Evolutionary conservation across 2,888 invertebrate species (phyloP).

Genomic region (Tenthredo notha): DNA sequence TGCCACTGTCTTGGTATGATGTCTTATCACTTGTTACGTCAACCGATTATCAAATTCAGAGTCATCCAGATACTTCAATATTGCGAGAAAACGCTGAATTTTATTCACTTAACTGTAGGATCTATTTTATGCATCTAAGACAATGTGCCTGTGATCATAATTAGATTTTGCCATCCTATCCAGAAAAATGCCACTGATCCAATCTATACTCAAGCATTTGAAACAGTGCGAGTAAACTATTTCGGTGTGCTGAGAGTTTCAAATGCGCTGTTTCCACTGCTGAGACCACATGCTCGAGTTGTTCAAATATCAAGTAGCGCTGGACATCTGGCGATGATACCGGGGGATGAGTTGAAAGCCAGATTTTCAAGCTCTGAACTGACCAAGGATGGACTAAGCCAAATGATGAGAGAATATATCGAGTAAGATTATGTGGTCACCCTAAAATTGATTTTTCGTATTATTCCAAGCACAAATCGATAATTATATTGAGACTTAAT

Average conservation of each 20-base stretch:
- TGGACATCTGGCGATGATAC: slow-evolving; percentile 83
- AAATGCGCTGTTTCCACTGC: slow-evolving; percentile 85
- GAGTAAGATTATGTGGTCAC: slow-evolving; percentile 72
- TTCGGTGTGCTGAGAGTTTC: slow-evolving; percentile 84
- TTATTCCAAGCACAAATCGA: neutral
- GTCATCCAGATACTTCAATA: too few species aligned
- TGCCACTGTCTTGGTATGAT: neutral
- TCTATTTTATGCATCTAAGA: too few species aligned
- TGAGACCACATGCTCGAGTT: slow-evolving; percentile 86
- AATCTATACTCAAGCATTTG: slow-evolving; percentile 84
- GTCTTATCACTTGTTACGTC: neutral
- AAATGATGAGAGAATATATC: slow-evolving; percentile 85
- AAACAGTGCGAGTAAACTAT: slow-evolving; percentile 86
- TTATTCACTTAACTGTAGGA: too few species aligned
- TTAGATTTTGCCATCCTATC: neutral
- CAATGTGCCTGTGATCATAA: too few species aligned
- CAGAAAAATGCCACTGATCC: slow-evolving; percentile 82
- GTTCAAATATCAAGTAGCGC: slow-evolving; percentile 88
- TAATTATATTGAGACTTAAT: neutral
- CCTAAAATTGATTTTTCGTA: neutral
- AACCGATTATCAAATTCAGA: neutral
- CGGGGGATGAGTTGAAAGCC: slow-evolving; percentile 80
- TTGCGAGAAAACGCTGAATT: too few species aligned
- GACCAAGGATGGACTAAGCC: slow-evolving; percentile 82
- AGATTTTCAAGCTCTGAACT: slow-evolving; percentile 81